Percentiles rank a stretch among this genome's conserved stretches.
These are phyloP conservation scores for Amphilophus citrinellus DNA, from an alignment of 2,113 vertebrate species.

Conservation along the genomic window DNA sequence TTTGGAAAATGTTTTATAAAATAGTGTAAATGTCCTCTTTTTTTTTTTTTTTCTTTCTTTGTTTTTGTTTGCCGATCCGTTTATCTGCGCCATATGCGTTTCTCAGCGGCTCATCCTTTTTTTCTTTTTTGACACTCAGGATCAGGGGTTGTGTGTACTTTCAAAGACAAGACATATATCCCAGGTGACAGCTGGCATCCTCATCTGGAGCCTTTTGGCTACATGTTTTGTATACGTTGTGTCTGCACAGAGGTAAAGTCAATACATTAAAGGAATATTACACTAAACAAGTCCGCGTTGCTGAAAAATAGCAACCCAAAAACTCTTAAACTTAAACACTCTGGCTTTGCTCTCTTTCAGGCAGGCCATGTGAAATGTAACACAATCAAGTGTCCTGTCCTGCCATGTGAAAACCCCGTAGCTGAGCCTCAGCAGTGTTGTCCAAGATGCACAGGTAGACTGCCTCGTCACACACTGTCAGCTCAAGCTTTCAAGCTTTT, in stretches of 20 bases:
- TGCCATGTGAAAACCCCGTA: constrained; percentile 87
- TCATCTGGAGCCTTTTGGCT: constrained; percentile 91
- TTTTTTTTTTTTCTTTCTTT: background rate
- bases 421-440: constrained; percentile 91
- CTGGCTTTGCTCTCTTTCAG: constrained; percentile 70
- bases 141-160: constrained; percentile 86
- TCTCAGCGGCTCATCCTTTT: constrained; percentile 24
- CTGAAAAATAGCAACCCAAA: background rate
- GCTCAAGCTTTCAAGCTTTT: background rate
- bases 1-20: background rate
- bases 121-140: constrained; percentile 71
- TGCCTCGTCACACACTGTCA: background rate
- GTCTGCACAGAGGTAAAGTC: constrained; percentile 87
- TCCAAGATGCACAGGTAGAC: constrained; percentile 88
- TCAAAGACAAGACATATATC: constrained; percentile 90
- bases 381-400: constrained; percentile 89
- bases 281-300: background rate
- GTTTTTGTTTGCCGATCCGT: background rate
- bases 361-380: constrained; percentile 89
- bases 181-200: constrained; percentile 96
- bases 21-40: constrained; percentile 1
- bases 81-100: constrained; percentile 25
- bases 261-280: constrained; percentile 2
- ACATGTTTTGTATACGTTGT: constrained; percentile 94
- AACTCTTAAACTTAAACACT: constrained; percentile 26